These are phyloP conservation scores for Oryctes rhinoceros DNA, from an alignment of 1,140 invertebrate species.

Conservation along the genomic window DNA sequence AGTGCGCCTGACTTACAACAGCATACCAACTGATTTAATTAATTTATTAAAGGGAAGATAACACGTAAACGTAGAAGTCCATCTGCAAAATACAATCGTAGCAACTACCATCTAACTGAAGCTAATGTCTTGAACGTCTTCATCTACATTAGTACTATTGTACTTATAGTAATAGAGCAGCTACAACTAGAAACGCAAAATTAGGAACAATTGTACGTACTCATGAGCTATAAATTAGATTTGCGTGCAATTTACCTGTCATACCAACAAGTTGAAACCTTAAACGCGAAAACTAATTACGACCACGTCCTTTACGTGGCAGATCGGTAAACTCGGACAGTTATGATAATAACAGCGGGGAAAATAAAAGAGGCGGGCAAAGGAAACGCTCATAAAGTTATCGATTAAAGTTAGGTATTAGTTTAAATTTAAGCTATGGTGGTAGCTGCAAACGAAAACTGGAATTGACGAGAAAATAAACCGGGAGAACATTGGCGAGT, in stretches of 20 bases:
- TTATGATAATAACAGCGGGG: neutral
- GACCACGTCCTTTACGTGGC: neutral
- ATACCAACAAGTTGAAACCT: neutral
- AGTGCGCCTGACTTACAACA: too few relatives aligned
- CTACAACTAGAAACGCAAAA: neutral
- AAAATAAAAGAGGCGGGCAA: neutral
- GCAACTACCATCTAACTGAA: too few relatives aligned
- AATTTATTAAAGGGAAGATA: too few relatives aligned
- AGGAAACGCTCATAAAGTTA: neutral
- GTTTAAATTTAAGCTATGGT: neutral
- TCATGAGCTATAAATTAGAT: neutral
- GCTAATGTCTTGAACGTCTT: too few relatives aligned
- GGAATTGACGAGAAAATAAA: too few relatives aligned
- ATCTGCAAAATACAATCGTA: too few relatives aligned
- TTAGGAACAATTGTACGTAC: neutral
- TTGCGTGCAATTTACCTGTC: neutral
- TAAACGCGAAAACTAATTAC: slow-evolving; percentile 6
- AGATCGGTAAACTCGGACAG: neutral
- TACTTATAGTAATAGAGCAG: neutral
- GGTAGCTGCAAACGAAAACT: too few relatives aligned
- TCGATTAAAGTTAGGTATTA: neutral
- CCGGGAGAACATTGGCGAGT: too few relatives aligned
- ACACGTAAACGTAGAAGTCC: too few relatives aligned
- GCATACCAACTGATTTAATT: too few relatives aligned
- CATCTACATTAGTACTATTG: neutral